These are phyloP conservation scores for Neomorphus geoffroyi DNA, from an alignment of 2,797 vertebrate genomes.

Conservation along the genomic window DNA sequence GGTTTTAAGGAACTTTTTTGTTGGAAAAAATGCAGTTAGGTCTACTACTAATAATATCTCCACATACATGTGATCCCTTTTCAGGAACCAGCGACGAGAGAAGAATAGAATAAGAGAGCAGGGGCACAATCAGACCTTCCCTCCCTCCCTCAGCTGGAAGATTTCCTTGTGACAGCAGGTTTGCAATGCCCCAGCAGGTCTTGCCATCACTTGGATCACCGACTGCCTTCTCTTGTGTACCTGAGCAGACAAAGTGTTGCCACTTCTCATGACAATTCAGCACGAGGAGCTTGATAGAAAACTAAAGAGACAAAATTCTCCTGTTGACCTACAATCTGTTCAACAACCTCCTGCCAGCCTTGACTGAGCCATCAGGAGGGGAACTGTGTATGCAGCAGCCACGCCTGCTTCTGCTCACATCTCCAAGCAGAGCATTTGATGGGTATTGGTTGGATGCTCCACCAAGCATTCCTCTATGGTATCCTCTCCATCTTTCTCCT, in stretches of 20 bases:
- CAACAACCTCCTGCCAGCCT: neutral
- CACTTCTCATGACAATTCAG: neutral
- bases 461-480: neutral
- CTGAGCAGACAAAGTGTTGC: fast-evolving
- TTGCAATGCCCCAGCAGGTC: neutral
- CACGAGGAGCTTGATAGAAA: neutral
- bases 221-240: neutral
- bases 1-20: neutral
- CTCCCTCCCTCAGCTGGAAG: neutral
- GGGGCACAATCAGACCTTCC: neutral
- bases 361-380: neutral
- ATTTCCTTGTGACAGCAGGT: neutral
- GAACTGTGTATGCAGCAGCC: neutral
- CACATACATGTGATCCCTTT: neutral
- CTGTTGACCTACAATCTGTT: neutral
- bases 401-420: neutral
- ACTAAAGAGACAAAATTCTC: neutral
- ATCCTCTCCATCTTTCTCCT: neutral
- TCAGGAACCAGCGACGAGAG: neutral
- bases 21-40: slow-evolving; percentile 24
- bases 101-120: neutral
- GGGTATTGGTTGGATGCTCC: neutral
- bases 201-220: neutral
- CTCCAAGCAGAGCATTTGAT: neutral
- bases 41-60: neutral